A percentile compares a stretch with the other conserved stretches of the same genome.
Evolutionary conservation across 2,888 invertebrate species (phyloP).

Genomic region (Frankliniella intonsa): DNA sequence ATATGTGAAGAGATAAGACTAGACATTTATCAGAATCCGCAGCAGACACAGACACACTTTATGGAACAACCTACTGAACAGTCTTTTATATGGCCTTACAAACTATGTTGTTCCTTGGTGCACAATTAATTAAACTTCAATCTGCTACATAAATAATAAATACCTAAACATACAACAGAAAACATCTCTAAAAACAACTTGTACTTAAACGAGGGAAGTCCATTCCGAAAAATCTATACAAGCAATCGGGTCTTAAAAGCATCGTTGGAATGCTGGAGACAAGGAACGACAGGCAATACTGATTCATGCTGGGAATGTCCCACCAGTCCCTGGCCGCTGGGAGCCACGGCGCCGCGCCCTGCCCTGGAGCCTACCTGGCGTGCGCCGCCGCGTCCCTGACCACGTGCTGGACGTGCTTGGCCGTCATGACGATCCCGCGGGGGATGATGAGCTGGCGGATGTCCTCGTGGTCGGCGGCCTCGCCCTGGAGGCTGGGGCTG

Average conservation of each 20-base stretch:
- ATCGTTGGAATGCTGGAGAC: neutral
- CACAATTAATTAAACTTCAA: neutral
- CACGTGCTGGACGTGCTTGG: neutral
- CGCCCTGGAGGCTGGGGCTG: neutral
- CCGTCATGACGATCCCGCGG: neutral
- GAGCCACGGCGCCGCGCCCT: neutral
- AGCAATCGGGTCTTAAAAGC: neutral
- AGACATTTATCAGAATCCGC: neutral
- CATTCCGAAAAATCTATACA: neutral
- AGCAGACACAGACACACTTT: neutral
- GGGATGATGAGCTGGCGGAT: neutral
- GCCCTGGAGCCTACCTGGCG: neutral
- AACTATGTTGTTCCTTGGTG: neutral
- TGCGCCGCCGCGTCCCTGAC: neutral
- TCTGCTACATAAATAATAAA: constrained; percentile 5
- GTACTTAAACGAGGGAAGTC: constrained; percentile 5
- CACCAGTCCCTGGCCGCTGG: neutral
- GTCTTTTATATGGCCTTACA: constrained; percentile 11
- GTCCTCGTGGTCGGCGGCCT: neutral
- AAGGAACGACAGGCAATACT: constrained; percentile 20
- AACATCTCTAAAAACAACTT: constrained; percentile 2
- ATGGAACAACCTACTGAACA: constrained; percentile 2
- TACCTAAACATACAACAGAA: neutral
- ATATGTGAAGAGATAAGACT: neutral
- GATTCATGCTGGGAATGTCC: neutral